Percentiles rank a stretch among this genome's conserved stretches.
Evolutionary conservation across 1,140 invertebrate genomes (phyloP).

Genomic region (Pristionchus pacificus): DNA sequence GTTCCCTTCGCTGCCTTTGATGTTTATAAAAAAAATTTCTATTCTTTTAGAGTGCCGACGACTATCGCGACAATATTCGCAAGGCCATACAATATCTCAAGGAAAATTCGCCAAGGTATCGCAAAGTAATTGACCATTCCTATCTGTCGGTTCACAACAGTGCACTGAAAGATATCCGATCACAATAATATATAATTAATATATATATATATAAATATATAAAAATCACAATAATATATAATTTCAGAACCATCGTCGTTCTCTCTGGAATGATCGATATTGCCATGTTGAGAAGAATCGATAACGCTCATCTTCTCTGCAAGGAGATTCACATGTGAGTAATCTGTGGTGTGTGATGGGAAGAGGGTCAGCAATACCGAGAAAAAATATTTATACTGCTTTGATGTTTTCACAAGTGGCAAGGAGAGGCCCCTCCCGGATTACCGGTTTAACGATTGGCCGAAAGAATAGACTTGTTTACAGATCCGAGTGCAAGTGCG

Average conservation of each 20-base stretch:
- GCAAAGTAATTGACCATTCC: neutral
- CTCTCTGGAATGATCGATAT: constrained; percentile 43
- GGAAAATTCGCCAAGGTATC: constrained; percentile 59
- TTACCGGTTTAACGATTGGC: neutral
- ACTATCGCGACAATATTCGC: neutral
- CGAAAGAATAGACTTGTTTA: neutral
- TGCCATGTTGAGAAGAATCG: constrained; percentile 37
- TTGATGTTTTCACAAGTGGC: neutral
- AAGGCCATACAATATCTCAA: constrained; percentile 63
- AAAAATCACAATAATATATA: constrained; percentile 54
- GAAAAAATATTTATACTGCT: neutral
- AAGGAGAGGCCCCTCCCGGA: neutral
- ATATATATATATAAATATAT: constrained; percentile 35
- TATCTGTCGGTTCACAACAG: too few species aligned
- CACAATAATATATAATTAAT: neutral
- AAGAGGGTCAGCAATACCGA: neutral
- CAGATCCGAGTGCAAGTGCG: neutral
- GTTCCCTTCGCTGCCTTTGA: too few species aligned
- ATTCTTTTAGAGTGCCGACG: neutral
- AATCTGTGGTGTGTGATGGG: neutral
- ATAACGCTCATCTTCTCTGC: constrained; percentile 38
- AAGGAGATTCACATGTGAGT: constrained; percentile 43
- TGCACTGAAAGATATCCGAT: neutral
- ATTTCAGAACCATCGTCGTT: constrained; percentile 44
- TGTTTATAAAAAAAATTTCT: too few species aligned